Percentiles rank a stretch among this genome's conserved stretches.
phyloP scores from a whole-genome alignment of 2,888 invertebrate genomes.

The Rhagonycha lutea region DNA sequence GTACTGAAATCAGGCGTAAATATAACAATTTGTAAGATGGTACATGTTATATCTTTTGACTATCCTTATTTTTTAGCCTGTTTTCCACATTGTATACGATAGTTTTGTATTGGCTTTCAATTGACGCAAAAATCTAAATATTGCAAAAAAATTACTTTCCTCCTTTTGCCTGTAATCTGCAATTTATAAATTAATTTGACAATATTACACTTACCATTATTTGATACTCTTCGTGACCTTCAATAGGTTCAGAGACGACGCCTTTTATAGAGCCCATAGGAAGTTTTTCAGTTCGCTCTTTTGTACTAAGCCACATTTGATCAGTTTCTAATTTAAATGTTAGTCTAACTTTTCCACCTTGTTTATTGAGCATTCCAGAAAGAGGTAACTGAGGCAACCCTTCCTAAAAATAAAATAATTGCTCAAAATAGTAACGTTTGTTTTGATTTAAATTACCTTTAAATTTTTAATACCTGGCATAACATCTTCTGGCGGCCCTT shows the following conservation, averaged over 20 bases:
- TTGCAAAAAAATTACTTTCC: too few relatives aligned
- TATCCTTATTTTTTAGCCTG: too few relatives aligned
- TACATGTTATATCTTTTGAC: too few relatives aligned
- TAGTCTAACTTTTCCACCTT: conserved; percentile 85
- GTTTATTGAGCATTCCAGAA: conserved; percentile 88
- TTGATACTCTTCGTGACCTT: conserved; percentile 88
- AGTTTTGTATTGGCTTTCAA: too few relatives aligned
- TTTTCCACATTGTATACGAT: too few relatives aligned
- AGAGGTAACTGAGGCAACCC: conserved; percentile 79
- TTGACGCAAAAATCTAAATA: too few relatives aligned
- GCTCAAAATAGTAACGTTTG: background rate
- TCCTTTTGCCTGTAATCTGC: too few relatives aligned
- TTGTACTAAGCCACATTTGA: conserved; percentile 90
- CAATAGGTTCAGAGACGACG: conserved; percentile 80
- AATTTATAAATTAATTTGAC: too few relatives aligned
- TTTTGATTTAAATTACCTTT: conserved; percentile 59
- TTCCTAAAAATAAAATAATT: conserved; percentile 61
- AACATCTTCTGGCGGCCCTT: conserved; percentile 87
- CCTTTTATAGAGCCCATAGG: conserved; percentile 88
- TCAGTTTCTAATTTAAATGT: conserved; percentile 91
- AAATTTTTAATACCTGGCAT: conserved; percentile 83
- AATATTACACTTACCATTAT: conserved; percentile 67
- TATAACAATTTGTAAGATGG: too few relatives aligned
- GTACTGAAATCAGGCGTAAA: too few relatives aligned
- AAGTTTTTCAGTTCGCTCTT: conserved; percentile 90